Conservation (phyloP, 2,888 invertebrate genomes). For the Digitonthophagus gazella region DNA sequence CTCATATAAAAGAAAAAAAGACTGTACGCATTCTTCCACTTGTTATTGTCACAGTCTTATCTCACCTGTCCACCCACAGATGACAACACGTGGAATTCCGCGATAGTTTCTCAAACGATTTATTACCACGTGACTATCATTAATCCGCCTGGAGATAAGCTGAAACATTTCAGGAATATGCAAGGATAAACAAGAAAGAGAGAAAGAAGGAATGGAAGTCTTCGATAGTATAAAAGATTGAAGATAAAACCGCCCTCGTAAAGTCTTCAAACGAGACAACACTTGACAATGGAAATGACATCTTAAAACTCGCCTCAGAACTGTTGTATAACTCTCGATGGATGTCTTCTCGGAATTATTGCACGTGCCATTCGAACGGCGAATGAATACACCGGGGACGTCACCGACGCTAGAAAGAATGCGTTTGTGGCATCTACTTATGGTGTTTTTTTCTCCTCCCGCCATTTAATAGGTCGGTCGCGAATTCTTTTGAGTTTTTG, state of each 20-base stretch:
- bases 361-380: background rate
- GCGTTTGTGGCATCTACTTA: background rate
- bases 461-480: too few species aligned
- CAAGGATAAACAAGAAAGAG: background rate
- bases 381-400: background rate
- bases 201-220: background rate
- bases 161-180: background rate
- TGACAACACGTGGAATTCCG: background rate
- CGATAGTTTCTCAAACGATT: background rate
- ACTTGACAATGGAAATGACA: background rate
- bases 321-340: background rate
- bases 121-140: background rate
- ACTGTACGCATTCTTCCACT: background rate
- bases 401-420: background rate
- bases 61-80: background rate
- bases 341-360: background rate
- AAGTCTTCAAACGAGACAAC: background rate
- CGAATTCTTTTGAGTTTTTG: too few species aligned
- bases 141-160: background rate
- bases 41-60: background rate
- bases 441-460: background rate
- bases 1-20: background rate
- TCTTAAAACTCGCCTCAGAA: background rate
- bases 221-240: background rate
- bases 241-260: background rate